Evolutionary conservation across 2,888 invertebrate genomes (phyloP), one percentile per base, ranked within the genome.

Genomic region (Sisyra nigra): DNA sequence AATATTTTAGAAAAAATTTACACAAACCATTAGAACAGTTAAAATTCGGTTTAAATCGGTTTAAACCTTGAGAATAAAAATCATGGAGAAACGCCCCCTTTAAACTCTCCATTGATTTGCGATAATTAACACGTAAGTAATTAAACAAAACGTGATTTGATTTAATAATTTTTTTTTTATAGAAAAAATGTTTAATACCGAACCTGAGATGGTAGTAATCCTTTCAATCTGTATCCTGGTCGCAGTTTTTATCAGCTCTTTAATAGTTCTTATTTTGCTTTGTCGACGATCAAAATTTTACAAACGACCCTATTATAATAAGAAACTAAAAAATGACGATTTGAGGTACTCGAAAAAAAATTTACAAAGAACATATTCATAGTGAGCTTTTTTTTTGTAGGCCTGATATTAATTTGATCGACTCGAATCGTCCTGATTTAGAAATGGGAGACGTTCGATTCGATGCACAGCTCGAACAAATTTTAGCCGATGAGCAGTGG

Each of bases 201-300:
- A 24, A 24, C 24, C 24, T 5, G 24, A 24, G 7, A 24, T 24
- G 24, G 24, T 24, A 5, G 24, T 24, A 24, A 24, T 24, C 3
- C 24, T 24, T 24, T 24, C 79, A 32, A 70, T 80, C 50, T 75
- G 73, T 35, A 72, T 77, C 5, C 61, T 82, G 33, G 71, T 72
- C 42, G 72, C 76, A 17, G 74, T 81, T 47, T 81, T 81, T 57
- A 60, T 78, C 35, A 76, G 74, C 43, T 76, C 80, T 6, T 66
- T 80, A 46, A 58, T 77, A 30, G 72, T 76, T 3, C 60, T 82
- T 10, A 59, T 81, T 34, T 59, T 79, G 6, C 71, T 79, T 46
- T 77, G 76, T 54, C 63, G 69, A 46, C 67, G 74, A 50, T 71
- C 72, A 51, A 62, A 63, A 14, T 56, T 62, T 45, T 61, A 65